phyloP scores from a whole-genome alignment of 1,140 invertebrate genomes.

The Neocloeon triangulifer region DNA sequence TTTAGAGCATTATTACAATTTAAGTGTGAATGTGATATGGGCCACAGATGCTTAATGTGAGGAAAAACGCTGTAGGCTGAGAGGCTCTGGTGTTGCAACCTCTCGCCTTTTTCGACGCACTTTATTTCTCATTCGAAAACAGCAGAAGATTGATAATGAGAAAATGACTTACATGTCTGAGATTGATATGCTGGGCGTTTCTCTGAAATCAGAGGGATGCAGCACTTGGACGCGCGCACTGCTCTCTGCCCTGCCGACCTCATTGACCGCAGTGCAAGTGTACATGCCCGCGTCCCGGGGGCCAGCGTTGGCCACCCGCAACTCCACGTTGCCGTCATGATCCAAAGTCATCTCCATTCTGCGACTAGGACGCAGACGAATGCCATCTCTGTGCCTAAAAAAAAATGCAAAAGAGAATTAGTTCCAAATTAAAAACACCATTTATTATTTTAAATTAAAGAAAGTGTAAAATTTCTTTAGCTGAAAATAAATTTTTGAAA shows the following conservation, averaged over 20 bases:
- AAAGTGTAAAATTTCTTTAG: background rate
- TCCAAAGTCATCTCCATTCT: constrained; percentile 48
- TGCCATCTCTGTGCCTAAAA: constrained; percentile 36
- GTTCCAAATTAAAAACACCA: no score
- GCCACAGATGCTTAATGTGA: no score
- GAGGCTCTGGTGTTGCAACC: no score
- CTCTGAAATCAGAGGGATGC: constrained; percentile 13
- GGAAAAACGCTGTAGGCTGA: no score
- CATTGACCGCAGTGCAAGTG: constrained; percentile 64
- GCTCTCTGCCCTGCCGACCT: constrained; percentile 55
- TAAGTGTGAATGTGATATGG: no score
- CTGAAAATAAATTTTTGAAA: background rate
- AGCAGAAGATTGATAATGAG: background rate
- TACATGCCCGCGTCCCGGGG: constrained; percentile 63
- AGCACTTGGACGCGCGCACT: constrained; percentile 40
- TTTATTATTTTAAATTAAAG: background rate
- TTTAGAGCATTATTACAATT: no score
- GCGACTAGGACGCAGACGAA: constrained; percentile 47
- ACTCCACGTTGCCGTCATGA: constrained; percentile 51
- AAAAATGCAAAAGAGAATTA: constrained; percentile 5
- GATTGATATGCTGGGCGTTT: constrained; percentile 2
- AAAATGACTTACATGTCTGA: background rate
- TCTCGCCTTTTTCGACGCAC: no score
- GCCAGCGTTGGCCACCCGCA: constrained; percentile 39
- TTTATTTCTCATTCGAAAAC: no score